A percentile compares a stretch with the other conserved stretches of the same genome.
Evolutionary conservation across 2,797 vertebrate species (phyloP).

Genomic region (Lerista edwardsae): DNA sequence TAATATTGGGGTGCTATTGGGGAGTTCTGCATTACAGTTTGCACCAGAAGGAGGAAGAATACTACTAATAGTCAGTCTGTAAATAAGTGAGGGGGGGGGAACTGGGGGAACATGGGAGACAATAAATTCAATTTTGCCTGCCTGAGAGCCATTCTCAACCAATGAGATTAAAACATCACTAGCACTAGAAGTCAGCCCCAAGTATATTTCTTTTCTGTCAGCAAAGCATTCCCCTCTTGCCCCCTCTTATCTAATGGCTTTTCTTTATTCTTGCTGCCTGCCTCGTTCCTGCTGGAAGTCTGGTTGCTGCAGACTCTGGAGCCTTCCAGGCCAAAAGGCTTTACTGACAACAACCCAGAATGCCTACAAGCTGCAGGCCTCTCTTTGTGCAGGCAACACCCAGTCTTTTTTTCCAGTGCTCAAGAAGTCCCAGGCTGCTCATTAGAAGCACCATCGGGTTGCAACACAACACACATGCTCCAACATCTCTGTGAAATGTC

Average conservation of each 20-base stretch:
- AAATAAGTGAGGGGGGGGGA: background rate
- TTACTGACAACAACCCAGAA: background rate
- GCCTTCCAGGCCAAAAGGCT: background rate
- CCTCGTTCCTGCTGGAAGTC: background rate
- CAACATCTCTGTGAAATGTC: conserved; percentile 57
- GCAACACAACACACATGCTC: background rate
- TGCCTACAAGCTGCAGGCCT: background rate
- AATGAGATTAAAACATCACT: conserved; percentile 67
- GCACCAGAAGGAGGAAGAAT: background rate
- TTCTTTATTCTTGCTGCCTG: conserved; percentile 33
- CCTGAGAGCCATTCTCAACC: conserved; percentile 38
- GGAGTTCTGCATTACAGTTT: background rate
- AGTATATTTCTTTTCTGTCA: conserved; percentile 75
- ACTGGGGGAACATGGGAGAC: background rate
- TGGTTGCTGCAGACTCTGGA: background rate
- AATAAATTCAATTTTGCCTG: conserved; percentile 32
- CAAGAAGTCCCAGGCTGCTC: conserved; percentile 50
- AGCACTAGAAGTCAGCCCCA: conserved; percentile 50
- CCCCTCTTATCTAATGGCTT: conserved; percentile 70
- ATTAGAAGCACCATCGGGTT: conserved; percentile 63
- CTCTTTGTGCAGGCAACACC: background rate
- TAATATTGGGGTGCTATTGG: background rate
- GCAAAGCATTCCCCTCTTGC: conserved; percentile 70
- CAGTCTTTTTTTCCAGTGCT: conserved; percentile 22
- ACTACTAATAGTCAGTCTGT: background rate